Evolutionary conservation across 2,888 invertebrate species (phyloP).

Genomic region (Cosmorhoe ocellata): DNA sequence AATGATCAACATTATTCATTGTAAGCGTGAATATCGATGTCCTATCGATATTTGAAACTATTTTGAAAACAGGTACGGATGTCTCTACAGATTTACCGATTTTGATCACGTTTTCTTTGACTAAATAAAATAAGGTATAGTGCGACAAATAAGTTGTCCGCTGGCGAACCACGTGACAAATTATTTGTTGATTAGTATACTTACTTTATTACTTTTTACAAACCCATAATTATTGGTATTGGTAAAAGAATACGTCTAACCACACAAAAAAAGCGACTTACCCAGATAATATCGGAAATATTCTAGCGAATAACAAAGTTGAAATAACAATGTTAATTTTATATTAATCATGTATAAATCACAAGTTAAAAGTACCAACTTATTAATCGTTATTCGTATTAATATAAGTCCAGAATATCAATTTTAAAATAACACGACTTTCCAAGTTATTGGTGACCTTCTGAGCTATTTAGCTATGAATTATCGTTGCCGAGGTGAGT

Average conservation of each 20-base stretch:
- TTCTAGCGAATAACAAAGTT: constrained; percentile 36
- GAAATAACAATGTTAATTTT: constrained; percentile 19
- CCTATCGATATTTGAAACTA: background rate
- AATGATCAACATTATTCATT: too few relatives aligned
- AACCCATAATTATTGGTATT: too few relatives aligned
- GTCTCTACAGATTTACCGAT: constrained; percentile 4
- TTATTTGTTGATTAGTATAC: too few relatives aligned
- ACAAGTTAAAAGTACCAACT: constrained; percentile 21
- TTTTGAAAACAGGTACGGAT: background rate
- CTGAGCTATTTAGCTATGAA: constrained; percentile 17
- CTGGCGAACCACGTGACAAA: too few relatives aligned
- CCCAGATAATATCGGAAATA: constrained; percentile 16
- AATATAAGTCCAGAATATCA: too few relatives aligned
- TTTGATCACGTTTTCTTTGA: background rate
- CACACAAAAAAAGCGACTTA: too few relatives aligned
- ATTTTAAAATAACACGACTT: too few relatives aligned
- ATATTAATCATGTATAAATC: constrained; percentile 27
- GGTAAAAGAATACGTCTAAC: too few relatives aligned
- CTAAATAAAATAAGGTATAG: too few relatives aligned
- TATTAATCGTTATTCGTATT: too few relatives aligned
- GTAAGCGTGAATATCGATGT: constrained; percentile 3
- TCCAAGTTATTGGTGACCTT: constrained; percentile 20
- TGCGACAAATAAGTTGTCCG: background rate
- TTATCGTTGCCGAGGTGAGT: constrained; percentile 15
- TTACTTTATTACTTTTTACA: too few relatives aligned